A percentile compares a stretch with the other conserved stretches of the same genome.
Evolutionary conservation across 1,140 invertebrate genomes (phyloP).

Genomic region (Oryctes rhinoceros): DNA sequence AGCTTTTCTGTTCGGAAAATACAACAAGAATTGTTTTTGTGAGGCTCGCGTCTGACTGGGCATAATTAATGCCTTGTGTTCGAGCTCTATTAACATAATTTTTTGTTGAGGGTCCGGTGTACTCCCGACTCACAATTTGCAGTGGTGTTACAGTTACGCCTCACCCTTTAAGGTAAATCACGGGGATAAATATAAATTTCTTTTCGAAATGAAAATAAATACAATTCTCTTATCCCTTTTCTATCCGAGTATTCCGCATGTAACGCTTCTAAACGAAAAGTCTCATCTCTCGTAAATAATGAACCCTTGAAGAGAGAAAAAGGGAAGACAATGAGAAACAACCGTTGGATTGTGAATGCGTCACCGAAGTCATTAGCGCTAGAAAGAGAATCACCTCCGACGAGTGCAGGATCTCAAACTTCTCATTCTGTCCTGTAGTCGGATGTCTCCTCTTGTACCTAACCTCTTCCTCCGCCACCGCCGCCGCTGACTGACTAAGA

Average conservation of each 20-base stretch:
- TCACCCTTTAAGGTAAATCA: too few species aligned
- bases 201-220: too few species aligned
- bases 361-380: slow-evolving; percentile 49
- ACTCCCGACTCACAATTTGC: too few species aligned
- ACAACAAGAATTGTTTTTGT: too few species aligned
- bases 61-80: too few species aligned
- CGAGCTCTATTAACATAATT: too few species aligned
- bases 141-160: too few species aligned
- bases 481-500: slow-evolving; percentile 55
- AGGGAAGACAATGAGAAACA: not conserved
- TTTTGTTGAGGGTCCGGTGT: too few species aligned
- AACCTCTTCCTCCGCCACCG: slow-evolving; percentile 31
- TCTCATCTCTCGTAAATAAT: not conserved
- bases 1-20: too few species aligned
- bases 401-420: not conserved
- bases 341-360: slow-evolving; percentile 42
- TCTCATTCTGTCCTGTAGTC: not conserved
- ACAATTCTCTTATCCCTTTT: too few species aligned
- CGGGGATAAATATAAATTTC: too few species aligned
- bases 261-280: not conserved
- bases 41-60: too few species aligned
- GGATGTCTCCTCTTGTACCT: not conserved
- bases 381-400: not conserved
- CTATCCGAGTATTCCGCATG: not conserved
- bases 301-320: not conserved